Evolutionary conservation across 2,888 invertebrate species (phyloP), one percentile per base, ranked within the genome.

Genomic region (Asteroscopus sphinx): DNA sequence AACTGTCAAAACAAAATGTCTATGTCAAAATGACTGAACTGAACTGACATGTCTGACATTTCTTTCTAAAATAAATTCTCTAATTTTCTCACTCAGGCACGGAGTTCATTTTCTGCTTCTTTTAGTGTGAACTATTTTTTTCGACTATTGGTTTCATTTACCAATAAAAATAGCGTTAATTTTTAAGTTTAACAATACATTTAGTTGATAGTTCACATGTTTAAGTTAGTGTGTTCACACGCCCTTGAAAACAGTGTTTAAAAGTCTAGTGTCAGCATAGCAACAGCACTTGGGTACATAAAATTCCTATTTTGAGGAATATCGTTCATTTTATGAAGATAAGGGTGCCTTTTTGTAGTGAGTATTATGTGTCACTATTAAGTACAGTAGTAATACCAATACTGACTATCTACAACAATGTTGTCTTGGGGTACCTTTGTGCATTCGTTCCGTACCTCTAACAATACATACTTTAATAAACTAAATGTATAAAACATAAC

Each of bases 201-300:
- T 75, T 68, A 60, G 68, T 55, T 69, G 55, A 52, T 58, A 73
- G 60, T 82, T 68, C 66, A 76, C 68, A 73, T 80, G 77, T 75
- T 59, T 68, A 69, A 71, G 66, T 80, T 77, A 77, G 80, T 77
- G 64, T 69, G 83, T 81, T 86, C 81, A 84, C 83, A 87, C 91
- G 93, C 91, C 92, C 93, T 92, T 93, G 93, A 92, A 91, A 91
- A 88, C 81, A 71, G 87, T 88, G 88, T 86, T 64, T 81, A 90
- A 91, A 91, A 91, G 83, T 88, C 87, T 87, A 81, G 87, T 89
- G 88, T 91, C 90, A 90, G 93, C 93, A 90, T 93, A 93, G 93
- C 92, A 93, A 93, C 93, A 93, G 88, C 83, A 82, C 81, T 89
- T 86, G 79, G 80, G 84, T 83, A 80, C 77, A 65, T 86, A 81